Evolutionary conservation across 2,113 vertebrate species (phyloP), one percentile per base, ranked within the genome.

Genomic region (Paraplagusia blochii): DNA sequence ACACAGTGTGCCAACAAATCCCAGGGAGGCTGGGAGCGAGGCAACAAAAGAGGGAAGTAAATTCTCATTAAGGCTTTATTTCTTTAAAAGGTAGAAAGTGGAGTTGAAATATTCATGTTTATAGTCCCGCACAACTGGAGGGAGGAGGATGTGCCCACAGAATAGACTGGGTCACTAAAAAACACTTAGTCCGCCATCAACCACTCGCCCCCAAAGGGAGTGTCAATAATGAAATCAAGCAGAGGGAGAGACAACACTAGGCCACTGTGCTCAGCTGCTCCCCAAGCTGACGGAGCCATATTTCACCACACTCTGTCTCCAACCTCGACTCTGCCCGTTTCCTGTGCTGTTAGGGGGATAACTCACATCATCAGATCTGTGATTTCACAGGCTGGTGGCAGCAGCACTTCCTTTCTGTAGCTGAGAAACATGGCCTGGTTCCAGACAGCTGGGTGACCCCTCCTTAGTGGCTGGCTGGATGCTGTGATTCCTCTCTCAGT

Each of bases 31-130:
- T 75, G 58, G 48, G 55, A 44, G 9, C 15, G 66, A 75, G 57
- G 60, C 53, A 62, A 74, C 68, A 74, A 29, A 29, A 71, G 67
- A 52, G 52, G 65, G 61, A 62, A 69, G 86, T 90, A 82, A 60
- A 89, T 90, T 85, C 76, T 88, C 76, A 88, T 88, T 86, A 86
- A 59, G 70, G 43, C 67, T 58, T 69, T 66, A 35, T 53, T 77
- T 63, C 67, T 73, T 53, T 73, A 53, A 67, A 70, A 83, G 58
- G 66, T 52, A 72, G 63, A 63, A 85, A 80, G 34, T 77, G 61
- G 76, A 72, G 73, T 82, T 68, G 45, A 62, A 69, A 78, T 85
- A 73, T 81, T 76, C 61, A 35, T 71, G 68, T 85, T 85, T 80
- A 78, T 78, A 72, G 77, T 83, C 69, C 39, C 57, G 61, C 65